Base-by-base conservation (phyloP, 2,888 invertebrate species). In the Sclerodermus sp. region DNA sequence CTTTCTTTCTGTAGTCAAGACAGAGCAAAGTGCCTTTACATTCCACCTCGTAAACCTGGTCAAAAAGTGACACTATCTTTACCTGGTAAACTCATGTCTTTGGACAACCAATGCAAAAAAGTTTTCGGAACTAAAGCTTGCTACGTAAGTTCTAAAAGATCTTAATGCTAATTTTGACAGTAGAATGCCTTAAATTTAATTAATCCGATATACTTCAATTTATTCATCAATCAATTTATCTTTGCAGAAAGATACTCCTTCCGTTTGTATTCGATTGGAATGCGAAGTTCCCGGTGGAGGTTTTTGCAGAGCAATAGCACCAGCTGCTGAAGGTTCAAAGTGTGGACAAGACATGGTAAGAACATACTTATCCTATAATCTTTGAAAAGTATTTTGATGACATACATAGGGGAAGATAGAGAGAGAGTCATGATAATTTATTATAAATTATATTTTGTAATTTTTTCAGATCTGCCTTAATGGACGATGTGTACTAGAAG, bases 321-420 rank as follows among this genome's bases (percentile, higher is more conserved):
- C 94, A 4, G 95, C 94, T 12, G 94, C 94, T 1, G 94, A 95
- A 79, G 94, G 95, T 15, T 94, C 94, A 13, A 84, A 89, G 0
- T 95, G 95, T 77, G 94, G 94, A 30, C 88, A 89, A 73, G 89
- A 90, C 76, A 88, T 91, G 84, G 93, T 93, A 82, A 80, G 61
- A 36, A 30, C 10, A 38, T 12, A 13, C 34, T 13, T 58, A 49
- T 30, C 17, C 30, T 37, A 34, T 23, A 29, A 42, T 17, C 34
- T 43, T 43, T 31, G 16, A 15, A 32, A 13, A 17, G 18, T 34
- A 23, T 5, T 23, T 3, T 8, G 8, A 5, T 23, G 4, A 23
- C 23, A 23, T 23, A 8, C 23, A 23, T 23, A 5, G n/a, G n/a
- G n/a, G 8, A 23, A 23, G 8, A 23, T 23, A 23, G 8, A 3